phyloP scores from a whole-genome alignment of 1,140 invertebrate species.

The Panonychus citri region DNA sequence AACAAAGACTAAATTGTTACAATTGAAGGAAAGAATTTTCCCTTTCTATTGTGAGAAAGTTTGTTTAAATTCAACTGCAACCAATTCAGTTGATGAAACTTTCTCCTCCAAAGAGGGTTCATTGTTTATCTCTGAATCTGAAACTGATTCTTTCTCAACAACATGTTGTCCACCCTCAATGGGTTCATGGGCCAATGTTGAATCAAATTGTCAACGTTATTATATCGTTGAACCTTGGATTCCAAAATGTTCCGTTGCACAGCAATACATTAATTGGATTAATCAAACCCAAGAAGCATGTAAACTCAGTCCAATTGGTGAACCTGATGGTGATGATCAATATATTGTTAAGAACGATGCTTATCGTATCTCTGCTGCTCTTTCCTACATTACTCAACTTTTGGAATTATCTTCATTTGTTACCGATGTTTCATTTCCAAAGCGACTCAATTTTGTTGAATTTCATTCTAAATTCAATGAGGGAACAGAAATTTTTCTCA shows the following conservation, averaged over 20 bases:
- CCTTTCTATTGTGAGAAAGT: background rate
- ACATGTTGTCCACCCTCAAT: background rate
- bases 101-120: background rate
- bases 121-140: background rate
- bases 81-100: background rate
- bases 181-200: background rate
- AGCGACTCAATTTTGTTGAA: constrained; percentile 31
- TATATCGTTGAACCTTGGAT: constrained; percentile 9
- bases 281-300: too few species aligned
- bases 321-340: background rate
- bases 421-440: constrained; percentile 46
- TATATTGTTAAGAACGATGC: constrained; percentile 22
- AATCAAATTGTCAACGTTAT: background rate
- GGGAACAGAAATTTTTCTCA: constrained; percentile 48
- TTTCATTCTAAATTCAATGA: constrained; percentile 16
- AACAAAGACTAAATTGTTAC: background rate
- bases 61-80: background rate
- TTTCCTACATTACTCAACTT: constrained; percentile 55
- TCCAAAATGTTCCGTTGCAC: background rate
- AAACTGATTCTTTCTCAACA: background rate
- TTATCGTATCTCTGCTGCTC: constrained; percentile 46
- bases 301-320: background rate
- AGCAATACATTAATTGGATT: background rate
- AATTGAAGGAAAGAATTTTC: background rate
- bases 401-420: constrained; percentile 50